These are phyloP conservation scores for Drosophila tanythrix DNA, from an alignment of 2,888 invertebrate species.

Conservation along the genomic window DNA sequence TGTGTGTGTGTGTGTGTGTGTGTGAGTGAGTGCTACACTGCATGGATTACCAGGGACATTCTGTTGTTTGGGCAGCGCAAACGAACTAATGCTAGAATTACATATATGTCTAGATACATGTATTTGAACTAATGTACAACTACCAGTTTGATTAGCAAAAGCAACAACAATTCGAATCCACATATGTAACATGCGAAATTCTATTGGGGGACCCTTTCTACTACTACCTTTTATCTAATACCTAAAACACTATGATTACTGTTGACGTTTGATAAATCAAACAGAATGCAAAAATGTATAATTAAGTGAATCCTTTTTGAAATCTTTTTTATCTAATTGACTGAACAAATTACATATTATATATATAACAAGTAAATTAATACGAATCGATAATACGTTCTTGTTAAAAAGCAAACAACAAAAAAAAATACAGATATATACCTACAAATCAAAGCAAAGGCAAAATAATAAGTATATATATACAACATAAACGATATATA, in stretches of 20 bases:
- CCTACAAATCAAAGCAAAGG: conserved; percentile 35
- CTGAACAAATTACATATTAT: conserved; percentile 77
- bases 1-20: conserved; percentile 1
- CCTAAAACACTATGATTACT: conserved; percentile 46
- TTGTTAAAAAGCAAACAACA: conserved; percentile 53
- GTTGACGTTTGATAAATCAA: conserved; percentile 50
- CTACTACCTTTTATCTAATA: conserved; percentile 39
- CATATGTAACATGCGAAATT: conserved; percentile 72
- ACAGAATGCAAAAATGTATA: conserved; percentile 44
- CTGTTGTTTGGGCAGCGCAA: conserved; percentile 17
- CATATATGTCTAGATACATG: conserved; percentile 24
- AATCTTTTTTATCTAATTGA: conserved; percentile 78
- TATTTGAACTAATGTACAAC: conserved; percentile 47
- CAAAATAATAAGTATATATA: conserved; percentile 54
- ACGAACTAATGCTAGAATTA: conserved; percentile 51
- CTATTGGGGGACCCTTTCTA: conserved; percentile 68
- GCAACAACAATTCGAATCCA: conserved; percentile 71
- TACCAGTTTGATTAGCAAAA: conserved; percentile 30
- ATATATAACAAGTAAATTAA: conserved; percentile 64
- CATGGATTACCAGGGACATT: conserved; percentile 14
- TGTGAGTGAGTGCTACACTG: conserved; percentile 2
- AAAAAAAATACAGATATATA: conserved; percentile 17
- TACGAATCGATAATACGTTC: conserved; percentile 73
- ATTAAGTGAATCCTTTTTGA: conserved; percentile 78
- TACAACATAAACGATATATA: conserved; percentile 18